These are phyloP conservation scores for Rhagophthalmus giganteus DNA, from an alignment of 2,888 invertebrate genomes.

Conservation along the genomic window DNA sequence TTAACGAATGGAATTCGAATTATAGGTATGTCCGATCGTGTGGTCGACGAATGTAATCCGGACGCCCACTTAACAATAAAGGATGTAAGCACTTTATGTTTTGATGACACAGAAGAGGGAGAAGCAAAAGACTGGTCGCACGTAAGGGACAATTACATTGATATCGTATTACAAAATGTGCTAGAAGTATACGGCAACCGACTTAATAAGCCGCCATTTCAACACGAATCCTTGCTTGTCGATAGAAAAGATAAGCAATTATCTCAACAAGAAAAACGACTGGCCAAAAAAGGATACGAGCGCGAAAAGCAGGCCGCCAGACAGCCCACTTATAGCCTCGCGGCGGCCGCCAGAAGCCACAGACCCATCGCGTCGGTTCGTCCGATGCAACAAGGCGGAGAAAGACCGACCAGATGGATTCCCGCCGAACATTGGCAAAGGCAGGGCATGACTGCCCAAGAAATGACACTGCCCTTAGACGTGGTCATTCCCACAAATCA, in stretches of 20 bases:
- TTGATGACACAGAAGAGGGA: slow-evolving; percentile 86
- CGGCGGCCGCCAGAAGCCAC: slow-evolving; percentile 44
- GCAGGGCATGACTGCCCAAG: slow-evolving; percentile 94
- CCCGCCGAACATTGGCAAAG: slow-evolving; percentile 89
- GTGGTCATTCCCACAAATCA: slow-evolving; percentile 92
- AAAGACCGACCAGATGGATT: slow-evolving; percentile 72
- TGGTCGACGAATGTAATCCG: slow-evolving; percentile 97
- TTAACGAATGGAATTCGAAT: slow-evolving; percentile 7
- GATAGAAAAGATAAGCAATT: slow-evolving; percentile 94
- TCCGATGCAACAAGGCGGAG: slow-evolving; percentile 72
- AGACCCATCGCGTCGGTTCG: slow-evolving; percentile 66
- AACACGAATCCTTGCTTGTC: slow-evolving; percentile 91
- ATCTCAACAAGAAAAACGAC: slow-evolving; percentile 88
- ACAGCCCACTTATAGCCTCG: slow-evolving; percentile 47
- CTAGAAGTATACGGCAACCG: slow-evolving; percentile 65
- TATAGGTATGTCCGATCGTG: slow-evolving; percentile 85
- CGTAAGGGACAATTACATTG: slow-evolving; percentile 74
- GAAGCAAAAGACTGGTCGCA: slow-evolving; percentile 75
- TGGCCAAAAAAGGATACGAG: slow-evolving; percentile 92
- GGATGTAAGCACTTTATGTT: slow-evolving; percentile 86
- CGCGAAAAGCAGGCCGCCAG: slow-evolving; percentile 82
- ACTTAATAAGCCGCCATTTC: slow-evolving; percentile 85
- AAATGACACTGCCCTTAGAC: slow-evolving; percentile 87
- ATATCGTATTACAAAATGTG: slow-evolving; percentile 78
- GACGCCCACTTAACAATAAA: slow-evolving; percentile 90